Conservation (phyloP, 2,888 invertebrate species). For the Platynereis dumerilii region DNA sequence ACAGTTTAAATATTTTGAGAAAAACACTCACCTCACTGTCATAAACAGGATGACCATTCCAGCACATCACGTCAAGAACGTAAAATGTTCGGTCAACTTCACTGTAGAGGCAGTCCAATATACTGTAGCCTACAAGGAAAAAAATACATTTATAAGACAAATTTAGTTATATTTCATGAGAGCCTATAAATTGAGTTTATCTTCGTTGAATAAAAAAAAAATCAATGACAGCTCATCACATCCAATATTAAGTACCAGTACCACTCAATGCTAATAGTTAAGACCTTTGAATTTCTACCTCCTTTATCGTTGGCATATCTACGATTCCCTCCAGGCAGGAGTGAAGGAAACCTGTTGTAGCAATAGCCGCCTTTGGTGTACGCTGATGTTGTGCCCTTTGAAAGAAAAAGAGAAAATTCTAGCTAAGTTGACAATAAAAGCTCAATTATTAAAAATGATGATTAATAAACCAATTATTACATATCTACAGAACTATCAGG, state of each 20-base stretch:
- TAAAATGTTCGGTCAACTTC: slow-evolving; percentile 72
- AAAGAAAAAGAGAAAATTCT: slow-evolving; percentile 21
- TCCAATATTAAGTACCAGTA: too few species aligned
- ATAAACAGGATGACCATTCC: slow-evolving; percentile 76
- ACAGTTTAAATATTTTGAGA: too few species aligned
- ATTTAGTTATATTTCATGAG: too few species aligned
- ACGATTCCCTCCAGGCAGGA: slow-evolving; percentile 75
- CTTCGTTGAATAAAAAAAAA: too few species aligned
- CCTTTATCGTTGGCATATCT: neutral
- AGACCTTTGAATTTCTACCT: too few species aligned
- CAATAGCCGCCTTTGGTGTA: slow-evolving; percentile 73
- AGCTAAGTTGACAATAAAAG: neutral
- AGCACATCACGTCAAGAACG: slow-evolving; percentile 82
- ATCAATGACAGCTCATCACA: too few species aligned
- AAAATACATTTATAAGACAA: too few species aligned
- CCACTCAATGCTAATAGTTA: too few species aligned
- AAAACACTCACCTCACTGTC: slow-evolving; percentile 74
- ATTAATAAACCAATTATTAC: too few species aligned
- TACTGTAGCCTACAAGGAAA: slow-evolving; percentile 66
- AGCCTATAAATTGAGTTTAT: too few species aligned
- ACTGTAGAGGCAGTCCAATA: slow-evolving; percentile 85
- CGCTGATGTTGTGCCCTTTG: slow-evolving; percentile 75
- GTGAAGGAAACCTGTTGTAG: slow-evolving; percentile 69
- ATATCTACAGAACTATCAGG: slow-evolving; percentile 2
- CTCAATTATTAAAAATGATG: slow-evolving; percentile 2